Evolutionary conservation across 1,140 invertebrate species (phyloP).

Genomic region (Calliopsis andreniformis): DNA sequence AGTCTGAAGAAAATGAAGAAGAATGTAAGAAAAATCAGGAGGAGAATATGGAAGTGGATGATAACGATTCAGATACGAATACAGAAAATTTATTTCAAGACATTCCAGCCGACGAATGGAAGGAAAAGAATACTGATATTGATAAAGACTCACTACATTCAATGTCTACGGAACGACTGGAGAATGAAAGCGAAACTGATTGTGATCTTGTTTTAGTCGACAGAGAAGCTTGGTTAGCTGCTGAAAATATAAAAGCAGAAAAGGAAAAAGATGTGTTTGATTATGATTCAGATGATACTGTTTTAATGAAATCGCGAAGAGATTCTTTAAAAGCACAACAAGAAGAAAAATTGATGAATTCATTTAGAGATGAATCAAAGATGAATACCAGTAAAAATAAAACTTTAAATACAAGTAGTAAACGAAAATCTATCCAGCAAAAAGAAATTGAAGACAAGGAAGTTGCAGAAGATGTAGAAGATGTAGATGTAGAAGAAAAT

Average conservation of each 20-base stretch:
- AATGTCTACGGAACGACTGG: constrained; percentile 19
- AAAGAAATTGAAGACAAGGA: not conserved
- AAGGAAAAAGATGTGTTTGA: constrained; percentile 32
- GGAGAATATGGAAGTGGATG: constrained; percentile 1
- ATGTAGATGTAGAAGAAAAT: not conserved
- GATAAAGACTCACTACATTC: constrained; percentile 17
- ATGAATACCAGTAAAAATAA: not conserved
- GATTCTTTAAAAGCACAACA: not conserved
- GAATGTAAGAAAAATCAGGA: not conserved
- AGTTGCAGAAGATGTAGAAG: not conserved
- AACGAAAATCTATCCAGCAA: not conserved
- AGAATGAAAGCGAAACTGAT: constrained; percentile 55
- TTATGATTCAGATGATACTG: constrained; percentile 64
- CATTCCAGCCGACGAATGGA: constrained; percentile 51
- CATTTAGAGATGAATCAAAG: not conserved
- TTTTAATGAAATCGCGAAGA: constrained; percentile 35
- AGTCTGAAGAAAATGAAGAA: constrained; percentile 1
- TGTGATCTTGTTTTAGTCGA: constrained; percentile 60
- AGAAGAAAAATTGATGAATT: not conserved
- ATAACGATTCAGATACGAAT: constrained; percentile 29
- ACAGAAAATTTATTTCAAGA: constrained; percentile 56
- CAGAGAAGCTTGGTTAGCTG: constrained; percentile 36
- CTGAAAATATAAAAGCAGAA: constrained; percentile 25
- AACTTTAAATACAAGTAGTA: not conserved
- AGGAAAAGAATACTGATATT: not conserved